These are phyloP conservation scores for Cyanocitta stelleri DNA, from an alignment of 2,113 vertebrate species.

Conservation along the genomic window DNA sequence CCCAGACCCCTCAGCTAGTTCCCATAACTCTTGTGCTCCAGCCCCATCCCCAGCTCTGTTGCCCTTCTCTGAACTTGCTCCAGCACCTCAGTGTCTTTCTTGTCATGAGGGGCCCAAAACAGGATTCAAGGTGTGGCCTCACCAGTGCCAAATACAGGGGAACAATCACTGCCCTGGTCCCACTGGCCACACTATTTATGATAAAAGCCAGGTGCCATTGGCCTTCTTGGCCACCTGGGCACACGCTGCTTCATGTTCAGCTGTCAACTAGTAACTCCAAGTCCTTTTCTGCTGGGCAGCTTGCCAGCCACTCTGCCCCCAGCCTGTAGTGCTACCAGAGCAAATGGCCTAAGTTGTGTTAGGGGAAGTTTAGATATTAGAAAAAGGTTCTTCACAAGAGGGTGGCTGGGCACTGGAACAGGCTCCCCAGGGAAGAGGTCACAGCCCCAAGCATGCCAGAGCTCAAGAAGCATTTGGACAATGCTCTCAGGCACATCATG, in stretches of 20 bases:
- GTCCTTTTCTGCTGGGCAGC: neutral
- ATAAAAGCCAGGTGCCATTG: neutral
- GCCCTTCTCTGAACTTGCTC: accelerated
- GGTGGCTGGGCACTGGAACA: neutral
- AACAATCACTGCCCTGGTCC: accelerated
- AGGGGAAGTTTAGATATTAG: neutral
- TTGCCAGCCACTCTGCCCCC: neutral
- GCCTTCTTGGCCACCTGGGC: neutral
- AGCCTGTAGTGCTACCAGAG: neutral
- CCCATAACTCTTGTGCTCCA: neutral
- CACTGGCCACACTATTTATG: neutral
- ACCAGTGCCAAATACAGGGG: accelerated
- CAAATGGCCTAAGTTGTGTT: neutral
- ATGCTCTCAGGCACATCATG: accelerated
- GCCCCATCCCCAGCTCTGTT: neutral
- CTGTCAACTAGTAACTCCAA: accelerated
- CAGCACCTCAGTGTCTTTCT: neutral
- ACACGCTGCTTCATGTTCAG: neutral
- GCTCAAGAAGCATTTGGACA: neutral
- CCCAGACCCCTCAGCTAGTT: neutral
- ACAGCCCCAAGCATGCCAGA: neutral
- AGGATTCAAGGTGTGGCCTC: accelerated
- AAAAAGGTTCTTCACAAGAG: neutral
- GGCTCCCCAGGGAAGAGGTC: neutral
- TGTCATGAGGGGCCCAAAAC: neutral